A percentile compares a stretch with the other conserved stretches of the same genome.
Conservation (phyloP, 2,797 vertebrate genomes). For the Chaunax sp. region DNA sequence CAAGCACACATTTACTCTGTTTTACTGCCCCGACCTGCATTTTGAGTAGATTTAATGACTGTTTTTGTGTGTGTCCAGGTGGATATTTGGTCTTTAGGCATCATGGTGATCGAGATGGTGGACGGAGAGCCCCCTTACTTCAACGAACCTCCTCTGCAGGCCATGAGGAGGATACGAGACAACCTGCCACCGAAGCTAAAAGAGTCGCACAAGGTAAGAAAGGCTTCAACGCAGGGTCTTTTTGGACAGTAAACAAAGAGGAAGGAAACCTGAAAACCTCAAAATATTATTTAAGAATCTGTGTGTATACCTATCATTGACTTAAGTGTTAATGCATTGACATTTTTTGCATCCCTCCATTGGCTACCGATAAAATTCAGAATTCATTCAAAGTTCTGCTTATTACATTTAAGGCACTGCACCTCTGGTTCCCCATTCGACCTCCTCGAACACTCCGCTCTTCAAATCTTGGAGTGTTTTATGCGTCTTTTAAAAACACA, state of each 20-base stretch:
- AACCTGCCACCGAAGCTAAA: conserved; percentile 95
- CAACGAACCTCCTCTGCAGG: conserved; percentile 97
- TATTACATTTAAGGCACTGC: no score
- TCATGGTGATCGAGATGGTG: conserved; percentile 99
- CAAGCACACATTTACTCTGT: background rate
- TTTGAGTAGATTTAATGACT: background rate
- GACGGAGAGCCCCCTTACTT: conserved; percentile 98
- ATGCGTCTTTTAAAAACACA: no score
- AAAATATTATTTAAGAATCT: no score
- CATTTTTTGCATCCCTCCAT: no score
- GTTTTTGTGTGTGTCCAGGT: conserved; percentile 82
- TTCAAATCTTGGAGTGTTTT: no score
- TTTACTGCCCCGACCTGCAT: background rate
- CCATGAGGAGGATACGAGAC: conserved; percentile 98
- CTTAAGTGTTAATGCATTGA: no score
- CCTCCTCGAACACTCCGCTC: no score
- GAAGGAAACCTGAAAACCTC: background rate
- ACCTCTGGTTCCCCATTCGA: no score
- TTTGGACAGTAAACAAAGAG: background rate
- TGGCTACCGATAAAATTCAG: no score
- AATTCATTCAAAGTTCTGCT: no score
- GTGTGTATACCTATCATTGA: no score
- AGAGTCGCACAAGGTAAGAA: conserved; percentile 92
- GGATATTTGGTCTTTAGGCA: conserved; percentile 98
- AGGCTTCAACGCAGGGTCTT: background rate